Conservation (phyloP, 2,113 vertebrate species). For the Protobothrops flavoviridis region DNA sequence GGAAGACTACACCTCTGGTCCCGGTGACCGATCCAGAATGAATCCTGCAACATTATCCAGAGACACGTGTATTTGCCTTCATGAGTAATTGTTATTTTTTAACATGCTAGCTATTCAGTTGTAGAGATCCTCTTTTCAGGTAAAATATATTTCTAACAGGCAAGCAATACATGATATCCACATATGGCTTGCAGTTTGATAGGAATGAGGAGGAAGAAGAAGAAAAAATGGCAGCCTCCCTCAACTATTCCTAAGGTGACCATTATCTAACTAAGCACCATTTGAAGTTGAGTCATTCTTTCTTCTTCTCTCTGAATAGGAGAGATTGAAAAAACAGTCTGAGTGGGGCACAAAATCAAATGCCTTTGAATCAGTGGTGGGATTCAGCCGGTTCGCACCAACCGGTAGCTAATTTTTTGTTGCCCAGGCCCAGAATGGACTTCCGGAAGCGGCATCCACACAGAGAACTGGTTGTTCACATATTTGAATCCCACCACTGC, state of each 20-base stretch:
- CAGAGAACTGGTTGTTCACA: too few relatives aligned
- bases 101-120: neutral
- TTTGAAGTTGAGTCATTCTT: constrained; percentile 45
- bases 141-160: neutral
- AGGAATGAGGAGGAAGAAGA: too few relatives aligned
- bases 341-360: constrained; percentile 46
- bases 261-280: neutral
- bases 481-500: too few relatives aligned
- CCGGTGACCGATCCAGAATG: too few relatives aligned
- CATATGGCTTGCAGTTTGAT: neutral
- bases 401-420: too few relatives aligned
- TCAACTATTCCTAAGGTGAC: neutral
- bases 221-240: neutral
- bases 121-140: neutral
- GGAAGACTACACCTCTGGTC: neutral
- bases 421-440: too few relatives aligned
- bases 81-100: neutral
- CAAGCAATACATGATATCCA: neutral
- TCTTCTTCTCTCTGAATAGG: constrained; percentile 49
- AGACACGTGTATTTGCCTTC: neutral
- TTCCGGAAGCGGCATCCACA: too few relatives aligned
- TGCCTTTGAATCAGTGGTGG: neutral
- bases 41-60: too few relatives aligned
- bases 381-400: too few relatives aligned
- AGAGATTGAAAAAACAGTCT: constrained; percentile 39